Base-by-base conservation (phyloP, 1,140 invertebrate genomes). In the Physella acuta region DNA sequence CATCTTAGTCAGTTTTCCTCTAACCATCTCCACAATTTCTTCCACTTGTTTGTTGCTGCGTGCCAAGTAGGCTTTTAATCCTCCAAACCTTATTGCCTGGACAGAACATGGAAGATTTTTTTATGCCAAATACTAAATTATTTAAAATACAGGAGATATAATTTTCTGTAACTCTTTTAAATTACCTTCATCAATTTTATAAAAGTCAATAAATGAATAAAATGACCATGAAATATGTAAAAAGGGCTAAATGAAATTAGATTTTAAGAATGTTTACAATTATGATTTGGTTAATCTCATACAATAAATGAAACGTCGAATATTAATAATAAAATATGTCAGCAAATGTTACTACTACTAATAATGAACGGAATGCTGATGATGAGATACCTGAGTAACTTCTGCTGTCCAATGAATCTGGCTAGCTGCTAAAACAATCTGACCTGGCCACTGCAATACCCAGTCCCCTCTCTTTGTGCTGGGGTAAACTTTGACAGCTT, bases 371-470 rank as follows among this genome's bases (percentile, higher is more conserved):
- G n/a, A n/a, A n/a, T n/a, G n/a, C n/a, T n/a, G n/a, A n/a, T 24
- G 20, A 5, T 34, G 24, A 44, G 59, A 37, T 63, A 81, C 80
- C 76, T 83, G 77, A 11, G 79, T 82, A 58, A 84, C 82, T 59
- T 86, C 83, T 11, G 79, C 63, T 17, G 85, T 85, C 85, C 85
- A 86, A 74, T 85, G 84, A 24, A 84, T 78, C 63, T 82, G 82
- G 61, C 82, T 82, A 37, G 83, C 79, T 20, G 84, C 83, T 26
- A 86, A 78, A 3, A 86, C 83, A 8, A 86, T 76, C 77, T 86
- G 85, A 5, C 85, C 85, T 0, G 85, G 84, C 83, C 84, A 86
- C 69, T 84, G 77, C 56, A 84, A 51, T 16, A 86, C 84, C 85
- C 85, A 86, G 53, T 85, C 76, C 31, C 72, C 71, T 1, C 85